A percentile compares a stretch with the other conserved stretches of the same genome.
Conservation (phyloP, 2,113 vertebrate genomes). For the Turdus rufiventris region DNA sequence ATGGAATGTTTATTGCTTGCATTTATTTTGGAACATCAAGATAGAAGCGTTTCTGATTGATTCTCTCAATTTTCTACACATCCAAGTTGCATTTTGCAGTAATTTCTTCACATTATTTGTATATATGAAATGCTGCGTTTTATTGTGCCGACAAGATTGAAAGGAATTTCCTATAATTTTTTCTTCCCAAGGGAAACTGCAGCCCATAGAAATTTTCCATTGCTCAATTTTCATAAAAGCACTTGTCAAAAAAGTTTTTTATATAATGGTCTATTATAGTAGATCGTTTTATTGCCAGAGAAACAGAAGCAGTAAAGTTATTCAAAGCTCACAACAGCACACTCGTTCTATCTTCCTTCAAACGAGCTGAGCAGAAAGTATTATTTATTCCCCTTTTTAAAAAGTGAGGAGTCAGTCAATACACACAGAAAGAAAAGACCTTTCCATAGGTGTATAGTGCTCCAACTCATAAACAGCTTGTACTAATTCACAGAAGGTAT, state of each 20-base stretch:
- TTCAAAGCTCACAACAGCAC: not conserved
- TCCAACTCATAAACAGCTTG: not conserved
- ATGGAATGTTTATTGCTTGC: not conserved
- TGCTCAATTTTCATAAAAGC: conserved; percentile 38
- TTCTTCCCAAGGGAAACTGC: conserved; percentile 16
- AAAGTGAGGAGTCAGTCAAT: not conserved
- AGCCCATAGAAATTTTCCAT: not conserved
- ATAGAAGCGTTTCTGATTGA: conserved; percentile 6
- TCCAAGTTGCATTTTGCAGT: not conserved
- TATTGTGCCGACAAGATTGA: conserved; percentile 9
- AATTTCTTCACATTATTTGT: conserved; percentile 31
- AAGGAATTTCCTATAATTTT: not conserved
- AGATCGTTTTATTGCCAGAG: not conserved
- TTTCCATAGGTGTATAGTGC: not conserved
- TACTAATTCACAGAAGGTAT: not conserved
- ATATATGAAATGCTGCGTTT: not conserved
- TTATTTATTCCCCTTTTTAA: not conserved
- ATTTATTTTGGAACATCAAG: conserved; percentile 12
- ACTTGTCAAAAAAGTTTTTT: not conserved
- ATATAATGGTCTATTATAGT: not conserved
- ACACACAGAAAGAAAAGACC: not conserved
- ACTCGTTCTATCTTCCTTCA: not conserved
- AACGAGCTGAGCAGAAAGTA: not conserved
- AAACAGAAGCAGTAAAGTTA: not conserved
- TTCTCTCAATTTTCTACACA: conserved; percentile 16